Evolutionary conservation across 1,140 invertebrate genomes (phyloP).

Genomic region (Papilio dardanus): DNA sequence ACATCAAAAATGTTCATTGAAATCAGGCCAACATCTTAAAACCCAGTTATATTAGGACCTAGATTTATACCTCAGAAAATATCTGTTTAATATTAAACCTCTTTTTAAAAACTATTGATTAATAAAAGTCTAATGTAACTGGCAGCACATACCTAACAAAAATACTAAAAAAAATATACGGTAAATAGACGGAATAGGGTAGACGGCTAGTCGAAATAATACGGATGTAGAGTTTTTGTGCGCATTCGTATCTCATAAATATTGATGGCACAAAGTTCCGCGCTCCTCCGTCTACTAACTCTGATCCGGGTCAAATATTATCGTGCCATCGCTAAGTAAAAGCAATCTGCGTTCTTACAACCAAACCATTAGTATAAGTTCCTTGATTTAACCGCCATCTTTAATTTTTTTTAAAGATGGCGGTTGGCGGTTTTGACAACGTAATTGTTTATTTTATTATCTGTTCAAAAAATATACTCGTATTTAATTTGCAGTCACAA

Average conservation of each 20-base stretch:
- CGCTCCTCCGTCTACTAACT: constrained; percentile 49
- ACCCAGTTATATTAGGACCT: no score
- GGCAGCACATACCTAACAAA: not conserved
- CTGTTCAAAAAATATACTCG: not conserved
- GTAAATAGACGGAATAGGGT: constrained; percentile 31
- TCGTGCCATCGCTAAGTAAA: constrained; percentile 37
- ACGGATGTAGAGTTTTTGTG: constrained; percentile 71
- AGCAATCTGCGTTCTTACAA: constrained; percentile 28
- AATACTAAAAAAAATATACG: not conserved
- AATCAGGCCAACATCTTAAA: no score
- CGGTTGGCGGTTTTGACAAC: not conserved
- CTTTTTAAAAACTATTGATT: not conserved
- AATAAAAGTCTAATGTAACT: not conserved
- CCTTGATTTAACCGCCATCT: not conserved
- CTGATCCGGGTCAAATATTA: constrained; percentile 63
- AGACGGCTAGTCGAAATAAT: constrained; percentile 53
- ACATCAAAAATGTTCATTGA: no score
- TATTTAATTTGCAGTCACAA: not conserved
- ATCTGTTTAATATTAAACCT: not conserved
- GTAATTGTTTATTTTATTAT: constrained; percentile 2
- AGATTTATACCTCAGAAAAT: not conserved
- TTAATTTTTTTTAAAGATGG: constrained; percentile 8
- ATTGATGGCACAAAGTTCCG: constrained; percentile 57
- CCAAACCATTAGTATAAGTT: constrained; percentile 29
- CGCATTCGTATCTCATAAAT: constrained; percentile 71